phyloP scores from a whole-genome alignment of 1,140 invertebrate species.

The Macrosteles quadrilineatus region DNA sequence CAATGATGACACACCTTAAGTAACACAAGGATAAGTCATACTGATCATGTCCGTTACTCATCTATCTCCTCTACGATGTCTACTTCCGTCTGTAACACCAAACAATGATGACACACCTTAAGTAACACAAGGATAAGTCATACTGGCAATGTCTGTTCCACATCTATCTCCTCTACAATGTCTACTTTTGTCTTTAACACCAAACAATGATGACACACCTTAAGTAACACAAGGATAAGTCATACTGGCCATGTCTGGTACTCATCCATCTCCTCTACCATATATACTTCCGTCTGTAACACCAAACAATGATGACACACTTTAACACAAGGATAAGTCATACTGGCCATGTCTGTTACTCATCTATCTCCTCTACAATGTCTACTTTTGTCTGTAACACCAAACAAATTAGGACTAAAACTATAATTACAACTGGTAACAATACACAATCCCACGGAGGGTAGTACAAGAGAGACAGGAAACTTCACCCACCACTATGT shows the following conservation, averaged over 20 bases:
- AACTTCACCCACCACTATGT: neutral
- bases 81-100: conserved; percentile 93
- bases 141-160: conserved; percentile 96
- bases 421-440: too few relatives aligned
- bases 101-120: conserved; percentile 84
- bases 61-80: conserved; percentile 96
- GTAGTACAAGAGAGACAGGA: neutral
- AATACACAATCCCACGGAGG: too few relatives aligned
- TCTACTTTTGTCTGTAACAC: conserved; percentile 87
- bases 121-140: conserved; percentile 84
- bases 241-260: conserved; percentile 97
- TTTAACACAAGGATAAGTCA: conserved; percentile 88
- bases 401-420: too few relatives aligned
- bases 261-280: conserved; percentile 94
- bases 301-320: conserved; percentile 92
- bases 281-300: conserved; percentile 90
- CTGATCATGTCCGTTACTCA: conserved; percentile 96
- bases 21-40: conserved; percentile 87
- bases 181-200: conserved; percentile 93
- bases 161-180: conserved; percentile 94
- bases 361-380: conserved; percentile 94
- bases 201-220: conserved; percentile 90
- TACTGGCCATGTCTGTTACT: conserved; percentile 96
- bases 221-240: conserved; percentile 77
- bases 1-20: conserved; percentile 81